phyloP scores from a whole-genome alignment of 2,113 vertebrate genomes.

The Saccopteryx leptura region DNA sequence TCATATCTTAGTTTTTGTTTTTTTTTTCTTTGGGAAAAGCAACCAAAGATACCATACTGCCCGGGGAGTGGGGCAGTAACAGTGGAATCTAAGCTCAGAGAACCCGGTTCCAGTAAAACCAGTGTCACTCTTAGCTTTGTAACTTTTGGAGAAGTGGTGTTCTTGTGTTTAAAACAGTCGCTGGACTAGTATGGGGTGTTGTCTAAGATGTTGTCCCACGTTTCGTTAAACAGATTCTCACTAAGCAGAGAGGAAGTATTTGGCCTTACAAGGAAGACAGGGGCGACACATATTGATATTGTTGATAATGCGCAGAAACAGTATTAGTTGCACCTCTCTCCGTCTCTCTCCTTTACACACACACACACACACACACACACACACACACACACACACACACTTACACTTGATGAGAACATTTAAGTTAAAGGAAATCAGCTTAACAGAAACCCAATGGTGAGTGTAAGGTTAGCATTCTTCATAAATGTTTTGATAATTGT shows the following conservation, averaged over 20 bases:
- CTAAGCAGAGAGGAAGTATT: not conserved
- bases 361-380: not conserved
- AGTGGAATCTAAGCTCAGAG: not conserved
- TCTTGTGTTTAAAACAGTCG: conserved; percentile 5
- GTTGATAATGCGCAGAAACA: not conserved
- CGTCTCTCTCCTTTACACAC: not conserved
- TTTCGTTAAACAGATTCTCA: not conserved
- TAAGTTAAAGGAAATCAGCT: conserved; percentile 41
- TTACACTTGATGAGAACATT: not conserved
- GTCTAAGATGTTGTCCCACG: not conserved
- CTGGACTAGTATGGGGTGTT: not conserved
- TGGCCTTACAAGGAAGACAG: not conserved
- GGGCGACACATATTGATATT: not conserved
- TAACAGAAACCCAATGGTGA: conserved; percentile 60
- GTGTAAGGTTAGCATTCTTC: conserved; percentile 67
- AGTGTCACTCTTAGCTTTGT: not conserved
- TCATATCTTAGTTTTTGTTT: not conserved
- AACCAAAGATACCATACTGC: not conserved
- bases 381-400: not conserved
- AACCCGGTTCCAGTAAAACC: not conserved
- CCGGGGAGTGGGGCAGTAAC: not conserved
- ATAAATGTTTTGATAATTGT: conserved; percentile 77
- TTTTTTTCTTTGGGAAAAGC: not conserved
- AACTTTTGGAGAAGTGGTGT: conserved; percentile 12
- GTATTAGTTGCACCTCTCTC: not conserved